Conservation (phyloP, 2,113 vertebrate genomes). For the Paralichthys olivaceus region DNA sequence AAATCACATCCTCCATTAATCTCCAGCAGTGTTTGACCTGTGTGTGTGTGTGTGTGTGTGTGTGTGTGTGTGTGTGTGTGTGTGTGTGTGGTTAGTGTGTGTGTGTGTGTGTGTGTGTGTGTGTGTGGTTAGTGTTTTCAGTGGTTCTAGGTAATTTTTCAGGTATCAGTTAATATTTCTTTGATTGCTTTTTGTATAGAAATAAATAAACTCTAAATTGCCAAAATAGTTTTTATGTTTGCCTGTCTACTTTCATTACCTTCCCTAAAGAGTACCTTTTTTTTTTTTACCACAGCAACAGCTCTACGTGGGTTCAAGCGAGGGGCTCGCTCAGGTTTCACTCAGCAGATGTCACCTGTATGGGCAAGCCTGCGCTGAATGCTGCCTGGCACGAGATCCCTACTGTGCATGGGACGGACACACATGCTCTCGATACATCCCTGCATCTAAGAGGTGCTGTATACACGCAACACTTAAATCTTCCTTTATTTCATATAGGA, state of each 20-base stretch:
- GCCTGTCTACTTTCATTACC: neutral
- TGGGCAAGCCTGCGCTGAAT: constrained; percentile 95
- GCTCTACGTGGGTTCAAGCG: constrained; percentile 92
- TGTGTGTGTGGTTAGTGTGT: constrained; percentile 6
- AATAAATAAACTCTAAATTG: too few relatives aligned
- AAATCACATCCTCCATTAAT: constrained; percentile 74
- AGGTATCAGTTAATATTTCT: too few relatives aligned
- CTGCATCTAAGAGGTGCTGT: constrained; percentile 89
- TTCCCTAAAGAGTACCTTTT: constrained; percentile 13
- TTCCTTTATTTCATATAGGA: neutral
- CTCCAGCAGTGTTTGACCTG: constrained; percentile 60
- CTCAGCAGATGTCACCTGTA: constrained; percentile 95
- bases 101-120: constrained; percentile 3
- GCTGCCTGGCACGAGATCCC: constrained; percentile 96
- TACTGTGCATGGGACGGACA: constrained; percentile 99
- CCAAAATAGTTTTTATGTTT: neutral
- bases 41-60: constrained; percentile 17
- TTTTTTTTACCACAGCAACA: constrained; percentile 87
- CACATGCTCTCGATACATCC: constrained; percentile 91
- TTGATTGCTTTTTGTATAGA: too few relatives aligned
- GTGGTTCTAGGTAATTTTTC: too few relatives aligned
- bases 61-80: constrained; percentile 2
- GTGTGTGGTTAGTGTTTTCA: neutral
- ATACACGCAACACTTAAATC: neutral
- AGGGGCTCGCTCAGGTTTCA: constrained; percentile 92